Percentiles rank a stretch among this genome's conserved stretches.
These are phyloP conservation scores for Agriotes lineatus DNA, from an alignment of 2,888 invertebrate genomes.

Conservation along the genomic window DNA sequence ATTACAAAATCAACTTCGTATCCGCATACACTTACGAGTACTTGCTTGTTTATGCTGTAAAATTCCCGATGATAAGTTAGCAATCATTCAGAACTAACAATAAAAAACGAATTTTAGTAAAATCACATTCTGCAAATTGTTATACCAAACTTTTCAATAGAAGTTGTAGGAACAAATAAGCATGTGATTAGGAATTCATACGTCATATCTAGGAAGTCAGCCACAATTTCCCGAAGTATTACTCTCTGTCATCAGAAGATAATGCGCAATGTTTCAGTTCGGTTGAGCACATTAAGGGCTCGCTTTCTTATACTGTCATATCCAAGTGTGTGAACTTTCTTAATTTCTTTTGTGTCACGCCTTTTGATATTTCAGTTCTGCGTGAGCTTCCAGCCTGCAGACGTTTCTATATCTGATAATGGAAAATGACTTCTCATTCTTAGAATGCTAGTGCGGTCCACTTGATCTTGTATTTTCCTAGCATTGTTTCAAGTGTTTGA, in stretches of 20 bases:
- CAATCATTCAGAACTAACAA: no score
- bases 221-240: slow-evolving; percentile 8
- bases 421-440: neutral
- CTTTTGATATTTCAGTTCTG: slow-evolving; percentile 8
- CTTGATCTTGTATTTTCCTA: no score
- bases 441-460: neutral
- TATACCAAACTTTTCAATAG: no score
- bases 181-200: neutral
- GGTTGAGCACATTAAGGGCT: slow-evolving; percentile 18
- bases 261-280: slow-evolving; percentile 27
- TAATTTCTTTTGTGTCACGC: slow-evolving; percentile 25
- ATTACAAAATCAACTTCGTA: no score
- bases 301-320: slow-evolving; percentile 26
- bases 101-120: no score
- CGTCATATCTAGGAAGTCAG: neutral
- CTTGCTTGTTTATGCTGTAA: no score
- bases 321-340: slow-evolving; percentile 13
- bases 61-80: no score
- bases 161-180: no score
- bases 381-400: neutral
- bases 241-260: slow-evolving; percentile 17
- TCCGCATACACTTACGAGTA: no score
- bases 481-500: no score
- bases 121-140: no score
- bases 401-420: slow-evolving; percentile 10